A percentile compares a stretch with the other conserved stretches of the same genome.
Conservation (phyloP, 2,888 invertebrate species). For the Ceraclea dissimilis region DNA sequence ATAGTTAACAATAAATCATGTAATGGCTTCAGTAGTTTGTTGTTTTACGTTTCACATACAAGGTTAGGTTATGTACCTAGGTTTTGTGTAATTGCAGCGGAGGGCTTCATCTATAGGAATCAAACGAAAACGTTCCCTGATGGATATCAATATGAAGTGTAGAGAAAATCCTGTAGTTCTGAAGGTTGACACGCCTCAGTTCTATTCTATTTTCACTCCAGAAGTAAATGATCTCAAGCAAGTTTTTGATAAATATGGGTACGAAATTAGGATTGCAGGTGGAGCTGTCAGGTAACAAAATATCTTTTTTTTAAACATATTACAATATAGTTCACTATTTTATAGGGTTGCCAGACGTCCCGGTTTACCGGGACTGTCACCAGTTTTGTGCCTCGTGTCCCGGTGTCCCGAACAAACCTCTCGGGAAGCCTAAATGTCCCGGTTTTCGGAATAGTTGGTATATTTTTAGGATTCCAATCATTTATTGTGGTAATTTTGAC, state of each 20-base stretch:
- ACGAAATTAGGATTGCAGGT: slow-evolving; percentile 90
- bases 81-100: slow-evolving; percentile 2
- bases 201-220: slow-evolving; percentile 71
- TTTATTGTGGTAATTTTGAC: no score
- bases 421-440: no score
- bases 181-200: slow-evolving; percentile 66
- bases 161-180: slow-evolving; percentile 59
- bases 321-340: no score
- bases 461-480: no score
- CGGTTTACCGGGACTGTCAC: no score
- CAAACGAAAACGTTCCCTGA: slow-evolving; percentile 25
- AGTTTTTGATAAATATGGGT: slow-evolving; percentile 71
- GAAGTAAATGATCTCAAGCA: slow-evolving; percentile 64
- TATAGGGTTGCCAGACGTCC: no score
- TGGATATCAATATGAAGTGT: slow-evolving; percentile 37
- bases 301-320: not conserved
- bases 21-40: no score
- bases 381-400: no score
- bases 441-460: no score
- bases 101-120: slow-evolving; percentile 3
- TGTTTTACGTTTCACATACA: not conserved
- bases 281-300: slow-evolving; percentile 77
- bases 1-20: no score
- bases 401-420: not conserved
- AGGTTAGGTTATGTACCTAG: not conserved